Evolutionary conservation across 1,140 invertebrate genomes (phyloP).

Genomic region (Zaprionus capensis): DNA sequence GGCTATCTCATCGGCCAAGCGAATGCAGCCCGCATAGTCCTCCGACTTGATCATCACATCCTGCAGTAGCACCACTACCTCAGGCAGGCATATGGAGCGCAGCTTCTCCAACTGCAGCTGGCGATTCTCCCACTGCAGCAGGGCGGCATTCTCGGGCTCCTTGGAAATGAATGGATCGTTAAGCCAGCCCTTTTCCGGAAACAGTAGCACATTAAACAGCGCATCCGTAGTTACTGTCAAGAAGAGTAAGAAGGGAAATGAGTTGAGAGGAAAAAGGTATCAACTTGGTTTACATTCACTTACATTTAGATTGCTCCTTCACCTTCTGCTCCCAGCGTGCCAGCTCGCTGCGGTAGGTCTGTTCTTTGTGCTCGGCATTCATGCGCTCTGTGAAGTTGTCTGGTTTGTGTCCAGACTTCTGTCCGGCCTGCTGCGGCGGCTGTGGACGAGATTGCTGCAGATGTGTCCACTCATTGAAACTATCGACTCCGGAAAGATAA

Average conservation of each 20-base stretch:
- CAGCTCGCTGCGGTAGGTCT: constrained; percentile 90
- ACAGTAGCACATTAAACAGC: constrained; percentile 94
- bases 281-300: constrained; percentile 42
- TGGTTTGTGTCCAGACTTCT: constrained; percentile 84
- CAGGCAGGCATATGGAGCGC: constrained; percentile 92
- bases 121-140: constrained; percentile 79
- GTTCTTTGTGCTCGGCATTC: constrained; percentile 92
- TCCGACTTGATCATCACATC: constrained; percentile 91
- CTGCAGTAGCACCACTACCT: constrained; percentile 91
- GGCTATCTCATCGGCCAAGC: constrained; percentile 91
- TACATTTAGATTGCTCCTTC: constrained; percentile 87
- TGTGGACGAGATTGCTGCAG: constrained; percentile 91
- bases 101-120: constrained; percentile 89
- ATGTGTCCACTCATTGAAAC: constrained; percentile 95
- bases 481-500: constrained; percentile 93
- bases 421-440: constrained; percentile 85
- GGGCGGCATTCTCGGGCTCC: constrained; percentile 55
- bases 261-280: constrained; percentile 43
- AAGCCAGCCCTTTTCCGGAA: constrained; percentile 95
- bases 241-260: constrained; percentile 14
- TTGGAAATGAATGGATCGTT: constrained; percentile 87
- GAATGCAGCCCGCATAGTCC: constrained; percentile 91
- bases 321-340: constrained; percentile 91
- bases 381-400: constrained; percentile 93
- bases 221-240: constrained; percentile 89